phyloP scores from a whole-genome alignment of 2,797 vertebrate genomes.

The Aplochiton taeniatus region DNA sequence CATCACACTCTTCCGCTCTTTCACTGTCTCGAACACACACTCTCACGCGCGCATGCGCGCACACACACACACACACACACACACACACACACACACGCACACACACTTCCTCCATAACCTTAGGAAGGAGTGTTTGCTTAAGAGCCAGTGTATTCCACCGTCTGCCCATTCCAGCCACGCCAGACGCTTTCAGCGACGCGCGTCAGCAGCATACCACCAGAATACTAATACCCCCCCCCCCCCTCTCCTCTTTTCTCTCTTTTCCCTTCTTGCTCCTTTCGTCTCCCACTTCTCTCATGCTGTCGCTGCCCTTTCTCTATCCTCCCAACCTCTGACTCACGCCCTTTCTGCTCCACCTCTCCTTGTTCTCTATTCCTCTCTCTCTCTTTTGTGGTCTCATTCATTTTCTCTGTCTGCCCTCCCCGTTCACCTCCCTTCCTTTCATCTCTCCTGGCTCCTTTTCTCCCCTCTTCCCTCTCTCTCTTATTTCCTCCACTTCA shows the following conservation, averaged over 20 bases:
- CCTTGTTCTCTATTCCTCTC: background rate
- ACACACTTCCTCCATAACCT: background rate
- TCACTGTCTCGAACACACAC: no score
- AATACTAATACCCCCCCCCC: constrained; percentile 26
- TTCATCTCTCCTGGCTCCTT: no score
- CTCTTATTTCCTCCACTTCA: background rate
- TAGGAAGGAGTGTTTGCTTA: background rate
- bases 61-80: background rate
- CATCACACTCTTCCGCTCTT: no score
- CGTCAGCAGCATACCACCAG: constrained; percentile 2
- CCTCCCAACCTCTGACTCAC: background rate
- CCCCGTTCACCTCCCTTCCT: no score
- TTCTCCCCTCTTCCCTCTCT: background rate
- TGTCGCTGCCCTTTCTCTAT: background rate
- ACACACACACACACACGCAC: background rate
- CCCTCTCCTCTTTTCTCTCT: background rate
- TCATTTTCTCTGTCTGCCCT: no score
- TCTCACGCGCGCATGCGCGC: background rate
- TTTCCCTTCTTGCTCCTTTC: no score
- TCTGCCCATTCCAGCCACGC: constrained; percentile 24
- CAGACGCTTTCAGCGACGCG: background rate
- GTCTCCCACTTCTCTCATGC: background rate
- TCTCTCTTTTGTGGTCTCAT: background rate
- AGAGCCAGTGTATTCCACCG: constrained; percentile 1
- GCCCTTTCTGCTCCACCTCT: background rate